Conservation (phyloP, 2,888 invertebrate species). For the Catocala fraxini region DNA sequence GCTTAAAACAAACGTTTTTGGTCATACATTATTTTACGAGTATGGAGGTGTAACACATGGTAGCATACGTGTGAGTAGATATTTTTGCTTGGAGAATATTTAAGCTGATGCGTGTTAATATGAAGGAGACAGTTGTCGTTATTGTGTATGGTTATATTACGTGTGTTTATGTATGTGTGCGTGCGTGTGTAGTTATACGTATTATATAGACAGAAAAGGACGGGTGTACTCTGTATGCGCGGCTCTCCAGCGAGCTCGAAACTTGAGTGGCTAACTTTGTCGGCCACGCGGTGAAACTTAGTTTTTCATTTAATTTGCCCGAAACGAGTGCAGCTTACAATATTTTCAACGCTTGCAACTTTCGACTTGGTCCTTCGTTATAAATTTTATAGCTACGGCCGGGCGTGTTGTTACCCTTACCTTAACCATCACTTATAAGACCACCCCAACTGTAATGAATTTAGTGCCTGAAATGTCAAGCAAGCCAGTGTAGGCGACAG, state of each 20-base stretch:
- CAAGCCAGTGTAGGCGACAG: slow-evolving; percentile 49
- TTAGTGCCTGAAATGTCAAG: slow-evolving; percentile 62
- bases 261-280: slow-evolving; percentile 84
- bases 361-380: slow-evolving; percentile 77
- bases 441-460: slow-evolving; percentile 60
- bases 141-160: slow-evolving; percentile 1
- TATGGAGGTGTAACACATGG: too few species aligned
- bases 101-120: background rate
- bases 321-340: slow-evolving; percentile 85
- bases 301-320: slow-evolving; percentile 86
- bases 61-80: too few species aligned
- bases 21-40: too few species aligned
- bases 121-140: background rate
- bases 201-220: slow-evolving; percentile 43
- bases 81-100: too few species aligned
- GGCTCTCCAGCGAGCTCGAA: slow-evolving; percentile 65
- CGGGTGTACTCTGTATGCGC: slow-evolving; percentile 56
- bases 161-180: slow-evolving; percentile 21
- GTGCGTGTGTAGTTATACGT: slow-evolving; percentile 36
- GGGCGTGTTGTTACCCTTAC: slow-evolving; percentile 51
- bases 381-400: slow-evolving; percentile 75
- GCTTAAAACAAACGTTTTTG: too few species aligned
- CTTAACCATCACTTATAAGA: slow-evolving; percentile 53
- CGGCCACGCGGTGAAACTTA: slow-evolving; percentile 79
- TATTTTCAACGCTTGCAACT: slow-evolving; percentile 84